These are phyloP conservation scores for Malurus leucopterus DNA, from an alignment of 2,797 vertebrate species.

Conservation along the genomic window DNA sequence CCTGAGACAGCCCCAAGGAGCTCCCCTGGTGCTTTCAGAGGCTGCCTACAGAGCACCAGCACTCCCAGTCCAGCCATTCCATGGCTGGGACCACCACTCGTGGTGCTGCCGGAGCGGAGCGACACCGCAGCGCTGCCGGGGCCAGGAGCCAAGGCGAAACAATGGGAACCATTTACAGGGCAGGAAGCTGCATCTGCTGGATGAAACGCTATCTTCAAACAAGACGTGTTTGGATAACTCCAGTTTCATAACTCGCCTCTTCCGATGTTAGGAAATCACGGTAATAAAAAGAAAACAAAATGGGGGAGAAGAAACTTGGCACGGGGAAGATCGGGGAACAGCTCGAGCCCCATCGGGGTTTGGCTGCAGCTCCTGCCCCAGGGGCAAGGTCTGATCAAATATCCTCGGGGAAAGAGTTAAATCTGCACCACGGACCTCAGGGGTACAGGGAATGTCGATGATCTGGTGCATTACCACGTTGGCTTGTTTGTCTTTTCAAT, in stretches of 20 bases:
- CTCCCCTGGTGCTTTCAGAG: not conserved
- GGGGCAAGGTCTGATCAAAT: not conserved
- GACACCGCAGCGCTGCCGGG: not conserved
- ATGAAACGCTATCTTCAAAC: slow-evolving; percentile 64
- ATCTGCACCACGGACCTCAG: not conserved
- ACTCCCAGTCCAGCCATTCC: not conserved
- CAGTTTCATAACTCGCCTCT: slow-evolving; percentile 58
- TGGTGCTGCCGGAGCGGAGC: not conserved
- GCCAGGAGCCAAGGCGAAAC: slow-evolving; percentile 51
- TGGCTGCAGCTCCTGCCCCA: not conserved
- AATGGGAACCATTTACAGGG: slow-evolving; percentile 54
- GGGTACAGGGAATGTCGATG: not conserved
- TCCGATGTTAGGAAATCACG: slow-evolving; percentile 55
- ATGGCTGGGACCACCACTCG: not conserved
- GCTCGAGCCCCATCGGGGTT: accelerated
- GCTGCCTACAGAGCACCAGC: not conserved
- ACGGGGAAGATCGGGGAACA: not conserved
- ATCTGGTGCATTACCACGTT: accelerated
- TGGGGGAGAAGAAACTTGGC: slow-evolving; percentile 18
- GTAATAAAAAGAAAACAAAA: slow-evolving; percentile 50
- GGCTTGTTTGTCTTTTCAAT: not conserved
- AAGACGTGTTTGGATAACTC: slow-evolving; percentile 66
- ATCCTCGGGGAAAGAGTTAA: not conserved
- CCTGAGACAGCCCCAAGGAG: not conserved
- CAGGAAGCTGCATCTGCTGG: slow-evolving; percentile 59